These are phyloP conservation scores for Heliothis virescens DNA, from an alignment of 1,140 invertebrate species.

Conservation along the genomic window DNA sequence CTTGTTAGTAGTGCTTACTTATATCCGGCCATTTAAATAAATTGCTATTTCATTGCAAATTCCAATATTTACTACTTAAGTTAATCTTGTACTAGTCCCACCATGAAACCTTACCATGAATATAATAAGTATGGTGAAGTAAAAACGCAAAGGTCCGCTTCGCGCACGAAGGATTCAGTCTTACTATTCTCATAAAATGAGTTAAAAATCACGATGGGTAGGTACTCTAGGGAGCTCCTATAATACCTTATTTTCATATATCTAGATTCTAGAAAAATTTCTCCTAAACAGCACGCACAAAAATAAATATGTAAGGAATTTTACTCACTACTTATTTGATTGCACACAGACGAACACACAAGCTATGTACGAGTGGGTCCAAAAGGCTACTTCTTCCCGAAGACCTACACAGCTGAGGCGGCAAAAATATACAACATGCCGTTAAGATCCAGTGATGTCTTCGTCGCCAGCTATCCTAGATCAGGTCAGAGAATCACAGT, in stretches of 20 bases:
- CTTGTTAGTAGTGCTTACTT: not conserved
- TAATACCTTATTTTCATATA: no score
- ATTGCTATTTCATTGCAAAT: constrained; percentile 12
- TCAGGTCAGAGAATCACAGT: constrained; percentile 42
- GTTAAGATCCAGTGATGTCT: constrained; percentile 88
- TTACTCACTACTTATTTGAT: not conserved
- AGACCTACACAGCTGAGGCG: constrained; percentile 87
- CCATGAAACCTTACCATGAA: not conserved
- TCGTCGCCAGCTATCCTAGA: constrained; percentile 66
- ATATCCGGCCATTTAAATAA: constrained; percentile 10
- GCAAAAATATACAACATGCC: constrained; percentile 89
- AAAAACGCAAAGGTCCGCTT: no score
- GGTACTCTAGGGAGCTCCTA: no score
- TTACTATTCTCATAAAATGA: no score
- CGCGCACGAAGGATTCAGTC: no score
- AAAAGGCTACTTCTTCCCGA: constrained; percentile 89
- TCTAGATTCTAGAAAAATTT: no score
- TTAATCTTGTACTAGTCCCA: not conserved
- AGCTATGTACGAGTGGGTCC: constrained; percentile 87
- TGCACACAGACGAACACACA: constrained; percentile 17
- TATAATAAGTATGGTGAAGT: no score
- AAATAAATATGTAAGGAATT: no score
- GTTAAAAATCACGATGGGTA: no score
- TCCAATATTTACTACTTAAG: not conserved
- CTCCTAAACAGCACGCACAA: no score